Percentiles rank a stretch among this genome's conserved stretches.
These are phyloP conservation scores for Caenorhabditis sinica DNA, from an alignment of 2,888 invertebrate genomes.

Conservation along the genomic window DNA sequence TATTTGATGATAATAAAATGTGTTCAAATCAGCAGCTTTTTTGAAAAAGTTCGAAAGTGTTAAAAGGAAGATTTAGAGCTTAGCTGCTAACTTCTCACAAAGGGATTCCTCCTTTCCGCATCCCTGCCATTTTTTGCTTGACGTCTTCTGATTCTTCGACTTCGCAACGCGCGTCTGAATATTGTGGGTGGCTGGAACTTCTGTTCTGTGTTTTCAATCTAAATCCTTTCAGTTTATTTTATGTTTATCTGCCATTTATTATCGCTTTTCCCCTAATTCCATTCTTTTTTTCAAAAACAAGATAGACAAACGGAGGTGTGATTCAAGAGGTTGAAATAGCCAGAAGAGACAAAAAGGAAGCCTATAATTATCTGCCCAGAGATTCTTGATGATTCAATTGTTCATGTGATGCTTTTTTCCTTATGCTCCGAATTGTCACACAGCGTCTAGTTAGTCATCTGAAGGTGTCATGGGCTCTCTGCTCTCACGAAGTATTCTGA, in stretches of 20 bases:
- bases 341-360: slow-evolving; percentile 28
- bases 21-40: too few species aligned
- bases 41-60: too few species aligned
- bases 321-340: slow-evolving; percentile 19
- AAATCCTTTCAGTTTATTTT: not conserved
- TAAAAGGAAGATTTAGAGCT: too few species aligned
- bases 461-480: slow-evolving; percentile 36
- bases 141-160: not conserved
- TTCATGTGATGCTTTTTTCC: slow-evolving; percentile 22
- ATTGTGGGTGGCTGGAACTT: not conserved
- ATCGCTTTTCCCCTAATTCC: slow-evolving; percentile 8
- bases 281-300: slow-evolving; percentile 11
- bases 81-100: too few species aligned
- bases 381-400: slow-evolving; percentile 59
- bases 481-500: slow-evolving; percentile 3
- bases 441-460: slow-evolving; percentile 49
- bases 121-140: not conserved
- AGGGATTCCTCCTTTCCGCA: not conserved
- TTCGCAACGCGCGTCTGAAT: not conserved
- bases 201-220: slow-evolving; percentile 15
- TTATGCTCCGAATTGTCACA: slow-evolving; percentile 11
- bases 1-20: too few species aligned
- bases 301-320: slow-evolving; percentile 12
- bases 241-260: slow-evolving; percentile 33
- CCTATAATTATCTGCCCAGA: slow-evolving; percentile 38